phyloP scores from a whole-genome alignment of 1,140 invertebrate genomes.

The Antheraea pernyi region DNA sequence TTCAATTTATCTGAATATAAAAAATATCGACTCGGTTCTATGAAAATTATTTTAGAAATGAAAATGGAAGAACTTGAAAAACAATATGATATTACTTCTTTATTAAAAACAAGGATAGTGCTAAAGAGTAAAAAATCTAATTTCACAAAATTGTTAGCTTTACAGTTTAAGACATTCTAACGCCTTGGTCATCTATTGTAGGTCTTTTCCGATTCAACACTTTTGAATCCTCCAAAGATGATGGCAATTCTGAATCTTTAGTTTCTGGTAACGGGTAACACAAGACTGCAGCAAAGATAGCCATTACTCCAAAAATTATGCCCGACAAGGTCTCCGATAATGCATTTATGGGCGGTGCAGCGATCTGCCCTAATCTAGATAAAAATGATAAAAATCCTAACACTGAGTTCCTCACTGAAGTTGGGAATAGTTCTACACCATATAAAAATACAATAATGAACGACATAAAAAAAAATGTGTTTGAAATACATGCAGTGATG shows the following conservation, averaged over 20 bases:
- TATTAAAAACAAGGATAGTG: too few relatives aligned
- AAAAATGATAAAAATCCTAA: conserved; percentile 78
- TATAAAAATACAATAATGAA: conserved; percentile 80
- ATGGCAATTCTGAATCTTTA: conserved; percentile 52
- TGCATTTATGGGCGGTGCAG: conserved; percentile 71
- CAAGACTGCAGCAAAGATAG: conserved; percentile 80
- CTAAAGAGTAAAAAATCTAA: too few relatives aligned
- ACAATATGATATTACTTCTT: too few relatives aligned
- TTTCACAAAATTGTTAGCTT: too few relatives aligned
- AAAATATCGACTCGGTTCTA: too few relatives aligned
- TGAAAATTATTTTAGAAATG: too few relatives aligned
- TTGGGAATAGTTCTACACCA: conserved; percentile 80
- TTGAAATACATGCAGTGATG: conserved; percentile 78
- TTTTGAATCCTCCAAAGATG: conserved; percentile 47
- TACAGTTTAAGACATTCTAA: background rate
- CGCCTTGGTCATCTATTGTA: background rate
- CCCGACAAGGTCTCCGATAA: conserved; percentile 77
- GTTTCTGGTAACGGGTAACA: conserved; percentile 80
- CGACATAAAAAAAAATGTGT: conserved; percentile 76
- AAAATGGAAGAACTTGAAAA: too few relatives aligned
- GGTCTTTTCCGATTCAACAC: conserved; percentile 17
- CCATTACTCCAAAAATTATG: conserved; percentile 82
- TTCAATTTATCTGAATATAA: too few relatives aligned
- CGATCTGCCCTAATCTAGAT: conserved; percentile 77
- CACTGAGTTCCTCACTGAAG: conserved; percentile 78